Evolutionary conservation across 2,888 invertebrate species (phyloP).

Genomic region (Caenorhabditis wallacei): DNA sequence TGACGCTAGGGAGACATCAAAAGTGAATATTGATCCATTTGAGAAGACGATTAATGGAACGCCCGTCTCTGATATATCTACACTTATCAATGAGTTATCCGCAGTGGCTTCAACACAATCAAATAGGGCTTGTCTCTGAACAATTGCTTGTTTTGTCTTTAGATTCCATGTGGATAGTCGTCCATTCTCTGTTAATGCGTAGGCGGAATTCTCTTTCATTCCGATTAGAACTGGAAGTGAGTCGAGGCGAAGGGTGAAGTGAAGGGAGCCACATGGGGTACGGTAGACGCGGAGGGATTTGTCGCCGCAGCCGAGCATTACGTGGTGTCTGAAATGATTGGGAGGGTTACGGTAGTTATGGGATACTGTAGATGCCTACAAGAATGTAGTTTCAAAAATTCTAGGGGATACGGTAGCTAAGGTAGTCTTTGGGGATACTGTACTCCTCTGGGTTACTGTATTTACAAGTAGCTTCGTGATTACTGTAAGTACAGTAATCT

Average conservation of each 20-base stretch:
- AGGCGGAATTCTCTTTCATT: constrained; percentile 63
- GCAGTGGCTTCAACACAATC: constrained; percentile 64
- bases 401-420: too few species aligned
- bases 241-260: constrained; percentile 63
- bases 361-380: background rate
- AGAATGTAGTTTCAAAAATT: too few species aligned
- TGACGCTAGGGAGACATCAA: constrained; percentile 29
- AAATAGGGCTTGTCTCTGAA: constrained; percentile 58
- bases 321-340: constrained; percentile 56
- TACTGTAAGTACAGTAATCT: too few species aligned
- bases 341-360: background rate
- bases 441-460: too few species aligned
- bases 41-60: constrained; percentile 68
- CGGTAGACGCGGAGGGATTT: constrained; percentile 65
- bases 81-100: constrained; percentile 43
- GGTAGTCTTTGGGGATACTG: too few species aligned
- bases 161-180: constrained; percentile 68
- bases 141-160: constrained; percentile 47
- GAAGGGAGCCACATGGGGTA: constrained; percentile 48
- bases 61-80: constrained; percentile 52
- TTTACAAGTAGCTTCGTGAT: too few species aligned
- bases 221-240: constrained; percentile 66
- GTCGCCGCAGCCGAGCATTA: constrained; percentile 68
- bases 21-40: constrained; percentile 69
- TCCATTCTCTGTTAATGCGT: constrained; percentile 66